phyloP scores from a whole-genome alignment of 2,113 vertebrate species.

The Hippopotamus amphibius region DNA sequence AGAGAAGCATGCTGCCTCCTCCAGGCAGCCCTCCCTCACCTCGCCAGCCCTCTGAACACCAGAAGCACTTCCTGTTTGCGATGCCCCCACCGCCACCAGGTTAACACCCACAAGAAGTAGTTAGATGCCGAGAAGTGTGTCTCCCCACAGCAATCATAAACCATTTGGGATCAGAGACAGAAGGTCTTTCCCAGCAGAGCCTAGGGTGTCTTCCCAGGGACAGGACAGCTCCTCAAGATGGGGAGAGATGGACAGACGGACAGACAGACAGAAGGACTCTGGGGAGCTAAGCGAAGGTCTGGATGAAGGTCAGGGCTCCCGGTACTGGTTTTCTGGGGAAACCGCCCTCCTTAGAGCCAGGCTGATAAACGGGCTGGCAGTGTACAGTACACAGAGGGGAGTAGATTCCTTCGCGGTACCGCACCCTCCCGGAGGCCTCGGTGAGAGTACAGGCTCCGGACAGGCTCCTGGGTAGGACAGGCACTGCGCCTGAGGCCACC shows the following conservation, averaged over 20 bases:
- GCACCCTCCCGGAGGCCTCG: rapidly evolving
- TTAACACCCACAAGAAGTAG: rapidly evolving
- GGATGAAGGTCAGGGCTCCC: rapidly evolving
- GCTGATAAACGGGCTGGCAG: not conserved
- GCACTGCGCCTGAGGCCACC: not conserved
- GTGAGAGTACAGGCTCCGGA: rapidly evolving
- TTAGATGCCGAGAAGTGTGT: too few relatives aligned
- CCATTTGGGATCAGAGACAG: not conserved
- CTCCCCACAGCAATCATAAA: not conserved
- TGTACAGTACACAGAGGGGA: rapidly evolving
- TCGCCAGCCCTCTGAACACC: not conserved
- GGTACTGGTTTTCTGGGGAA: not conserved
- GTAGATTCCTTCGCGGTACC: rapidly evolving
- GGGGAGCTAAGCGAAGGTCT: not conserved
- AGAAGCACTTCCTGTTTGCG: not conserved
- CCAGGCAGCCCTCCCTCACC: not conserved
- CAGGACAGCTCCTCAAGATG: not conserved
- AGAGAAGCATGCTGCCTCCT: not conserved
- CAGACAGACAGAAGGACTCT: not conserved
- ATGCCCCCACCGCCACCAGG: not conserved
- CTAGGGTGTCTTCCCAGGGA: not conserved
- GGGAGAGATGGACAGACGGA: not conserved
- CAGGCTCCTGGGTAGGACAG: not conserved
- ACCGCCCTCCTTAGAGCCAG: not conserved
- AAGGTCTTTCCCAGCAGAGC: not conserved